Conservation (phyloP, 1,140 invertebrate genomes). For the Monomorium pharaonis region DNA sequence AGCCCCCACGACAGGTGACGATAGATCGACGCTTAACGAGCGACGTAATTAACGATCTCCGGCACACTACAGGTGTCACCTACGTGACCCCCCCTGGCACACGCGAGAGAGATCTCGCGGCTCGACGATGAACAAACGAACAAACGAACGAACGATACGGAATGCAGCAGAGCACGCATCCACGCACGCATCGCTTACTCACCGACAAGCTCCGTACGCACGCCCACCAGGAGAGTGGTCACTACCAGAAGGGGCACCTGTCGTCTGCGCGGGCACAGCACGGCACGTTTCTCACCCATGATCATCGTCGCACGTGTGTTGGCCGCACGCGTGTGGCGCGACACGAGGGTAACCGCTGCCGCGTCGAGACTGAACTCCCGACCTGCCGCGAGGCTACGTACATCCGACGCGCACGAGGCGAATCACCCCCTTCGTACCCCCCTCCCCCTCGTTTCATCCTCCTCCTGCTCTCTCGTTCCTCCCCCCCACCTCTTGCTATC, state of each 20-base stretch:
- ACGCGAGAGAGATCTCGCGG: background rate
- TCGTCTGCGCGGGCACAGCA: constrained; percentile 63
- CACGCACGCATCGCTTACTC: constrained; percentile 57
- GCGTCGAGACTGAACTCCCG: constrained; percentile 82
- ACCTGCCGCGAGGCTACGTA: constrained; percentile 76
- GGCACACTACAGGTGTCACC: constrained; percentile 22
- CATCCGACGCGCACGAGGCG: constrained; percentile 75
- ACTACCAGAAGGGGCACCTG: constrained; percentile 73
- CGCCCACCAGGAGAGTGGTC: constrained; percentile 68
- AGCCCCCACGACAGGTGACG: background rate
- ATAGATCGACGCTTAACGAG: constrained; percentile 27
- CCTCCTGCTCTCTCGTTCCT: background rate
- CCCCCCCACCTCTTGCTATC: background rate
- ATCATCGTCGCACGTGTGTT: constrained; percentile 40
- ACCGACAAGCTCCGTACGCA: constrained; percentile 75
- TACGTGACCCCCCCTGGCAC: background rate
- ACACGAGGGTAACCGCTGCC: constrained; percentile 79
- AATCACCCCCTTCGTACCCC: constrained; percentile 69
- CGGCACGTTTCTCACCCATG: constrained; percentile 72
- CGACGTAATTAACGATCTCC: constrained; percentile 26
- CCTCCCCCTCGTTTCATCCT: background rate
- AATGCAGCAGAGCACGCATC: background rate
- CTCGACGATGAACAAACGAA: background rate
- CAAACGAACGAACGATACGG: background rate
- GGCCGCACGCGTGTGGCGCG: constrained; percentile 35